Conservation (phyloP, 2,888 invertebrate genomes). For the Catocala nupta region DNA sequence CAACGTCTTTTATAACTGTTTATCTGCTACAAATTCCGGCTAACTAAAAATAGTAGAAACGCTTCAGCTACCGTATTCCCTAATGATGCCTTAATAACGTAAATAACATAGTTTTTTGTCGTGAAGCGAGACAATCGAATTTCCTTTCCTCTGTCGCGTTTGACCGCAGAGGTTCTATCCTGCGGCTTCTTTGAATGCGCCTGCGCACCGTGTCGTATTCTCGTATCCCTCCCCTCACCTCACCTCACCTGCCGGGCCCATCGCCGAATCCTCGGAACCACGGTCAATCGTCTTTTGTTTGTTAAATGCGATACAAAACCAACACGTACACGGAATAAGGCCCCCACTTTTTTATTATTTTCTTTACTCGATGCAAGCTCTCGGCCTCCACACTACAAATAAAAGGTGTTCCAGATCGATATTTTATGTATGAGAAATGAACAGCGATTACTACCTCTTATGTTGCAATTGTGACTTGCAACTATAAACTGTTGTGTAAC, state of each 20-base stretch:
- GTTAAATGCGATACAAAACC: slow-evolving; percentile 78
- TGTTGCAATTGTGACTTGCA: slow-evolving; percentile 48
- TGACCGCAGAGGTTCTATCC: slow-evolving; percentile 70
- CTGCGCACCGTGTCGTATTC: slow-evolving; percentile 71
- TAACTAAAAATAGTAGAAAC: not conserved
- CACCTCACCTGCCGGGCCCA: slow-evolving; percentile 34
- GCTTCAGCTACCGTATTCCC: slow-evolving; percentile 6
- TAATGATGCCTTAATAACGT: slow-evolving; percentile 21
- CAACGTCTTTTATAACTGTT: no score
- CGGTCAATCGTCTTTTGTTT: slow-evolving; percentile 80
- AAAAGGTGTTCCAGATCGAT: slow-evolving; percentile 52
- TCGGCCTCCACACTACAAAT: slow-evolving; percentile 32
- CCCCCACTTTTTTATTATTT: slow-evolving; percentile 49
- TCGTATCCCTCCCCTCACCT: slow-evolving; percentile 51
- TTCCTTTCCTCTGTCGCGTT: slow-evolving; percentile 70
- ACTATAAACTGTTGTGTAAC: slow-evolving; percentile 43
- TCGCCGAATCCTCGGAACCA: slow-evolving; percentile 61
- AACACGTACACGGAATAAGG: slow-evolving; percentile 71
- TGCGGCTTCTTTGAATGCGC: slow-evolving; percentile 81
- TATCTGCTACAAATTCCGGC: not conserved
- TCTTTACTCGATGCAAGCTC: slow-evolving; percentile 43
- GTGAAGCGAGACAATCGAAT: slow-evolving; percentile 55
- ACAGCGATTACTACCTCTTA: slow-evolving; percentile 33
- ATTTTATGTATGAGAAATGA: slow-evolving; percentile 42
- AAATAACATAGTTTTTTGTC: slow-evolving; percentile 31